These are phyloP conservation scores for Lepisosteus oculatus DNA, from an alignment of 2,113 vertebrate genomes.

Conservation along the genomic window DNA sequence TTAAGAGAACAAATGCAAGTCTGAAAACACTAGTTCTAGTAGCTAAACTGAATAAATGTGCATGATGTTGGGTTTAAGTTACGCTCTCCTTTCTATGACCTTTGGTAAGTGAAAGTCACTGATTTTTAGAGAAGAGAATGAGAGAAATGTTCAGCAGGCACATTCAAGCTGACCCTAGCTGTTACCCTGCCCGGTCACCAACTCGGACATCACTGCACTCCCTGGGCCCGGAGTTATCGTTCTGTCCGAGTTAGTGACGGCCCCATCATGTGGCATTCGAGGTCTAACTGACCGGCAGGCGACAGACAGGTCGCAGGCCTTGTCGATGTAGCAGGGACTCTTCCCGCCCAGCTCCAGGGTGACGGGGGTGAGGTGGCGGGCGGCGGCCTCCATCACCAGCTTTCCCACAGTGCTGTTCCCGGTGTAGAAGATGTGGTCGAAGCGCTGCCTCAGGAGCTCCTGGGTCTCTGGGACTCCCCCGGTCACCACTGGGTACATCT, in stretches of 20 bases:
- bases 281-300: constrained; percentile 76
- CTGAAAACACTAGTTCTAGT: too few relatives aligned
- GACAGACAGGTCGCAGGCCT: constrained; percentile 73
- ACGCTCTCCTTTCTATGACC: background rate
- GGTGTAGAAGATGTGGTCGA: constrained; percentile 90
- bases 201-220: too few relatives aligned
- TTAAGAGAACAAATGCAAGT: too few relatives aligned
- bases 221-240: too few relatives aligned
- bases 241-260: too few relatives aligned
- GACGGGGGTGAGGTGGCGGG: constrained; percentile 83
- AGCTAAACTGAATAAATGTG: too few relatives aligned
- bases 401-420: constrained; percentile 74
- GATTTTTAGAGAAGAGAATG: background rate
- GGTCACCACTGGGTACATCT: constrained; percentile 76
- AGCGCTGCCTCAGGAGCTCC: constrained; percentile 75
- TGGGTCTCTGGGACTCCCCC: constrained; percentile 83
- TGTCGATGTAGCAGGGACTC: constrained; percentile 91
- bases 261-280: background rate
- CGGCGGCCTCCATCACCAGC: constrained; percentile 81
- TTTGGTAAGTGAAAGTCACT: background rate
- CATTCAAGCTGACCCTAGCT: too few relatives aligned
- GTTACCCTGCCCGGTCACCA: too few relatives aligned
- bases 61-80: background rate
- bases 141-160: too few relatives aligned
- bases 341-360: constrained; percentile 92